Evolutionary conservation across 1,140 invertebrate species (phyloP).

Genomic region (Antheraea pernyi): DNA sequence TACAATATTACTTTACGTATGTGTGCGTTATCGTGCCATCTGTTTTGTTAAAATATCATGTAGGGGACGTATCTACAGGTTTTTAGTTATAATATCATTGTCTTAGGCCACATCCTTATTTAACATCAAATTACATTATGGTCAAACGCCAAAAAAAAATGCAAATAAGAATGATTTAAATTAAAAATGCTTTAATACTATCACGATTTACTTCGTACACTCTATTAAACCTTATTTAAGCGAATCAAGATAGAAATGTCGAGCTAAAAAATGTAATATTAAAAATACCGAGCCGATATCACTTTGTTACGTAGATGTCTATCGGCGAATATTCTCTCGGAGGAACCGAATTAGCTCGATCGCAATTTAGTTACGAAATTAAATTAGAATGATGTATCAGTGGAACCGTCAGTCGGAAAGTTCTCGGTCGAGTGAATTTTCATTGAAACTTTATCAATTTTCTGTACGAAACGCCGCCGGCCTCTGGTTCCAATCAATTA

Average conservation of each 20-base stretch:
- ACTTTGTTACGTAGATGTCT: not conserved
- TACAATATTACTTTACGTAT: no score
- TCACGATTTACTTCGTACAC: not conserved
- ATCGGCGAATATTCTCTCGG: not conserved
- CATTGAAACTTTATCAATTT: constrained; percentile 43
- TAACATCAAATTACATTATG: no score
- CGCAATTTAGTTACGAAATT: constrained; percentile 15
- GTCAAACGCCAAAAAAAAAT: no score
- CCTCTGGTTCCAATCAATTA: constrained; percentile 28
- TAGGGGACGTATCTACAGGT: no score
- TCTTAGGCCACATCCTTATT: no score
- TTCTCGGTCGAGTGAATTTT: constrained; percentile 31
- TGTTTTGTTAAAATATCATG: no score
- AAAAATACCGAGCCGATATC: not conserved
- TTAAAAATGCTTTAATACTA: no score
- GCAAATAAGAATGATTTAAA: no score
- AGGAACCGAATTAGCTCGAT: not conserved
- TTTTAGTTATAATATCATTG: no score
- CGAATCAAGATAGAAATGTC: not conserved
- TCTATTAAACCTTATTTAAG: not conserved
- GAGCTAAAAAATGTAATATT: not conserved
- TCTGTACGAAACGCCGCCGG: constrained; percentile 14
- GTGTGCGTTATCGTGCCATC: no score
- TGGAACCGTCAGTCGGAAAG: constrained; percentile 22
- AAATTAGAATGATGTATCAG: constrained; percentile 21